Base-by-base conservation (phyloP, 2,888 invertebrate genomes). In the Argyresthia albistria region DNA sequence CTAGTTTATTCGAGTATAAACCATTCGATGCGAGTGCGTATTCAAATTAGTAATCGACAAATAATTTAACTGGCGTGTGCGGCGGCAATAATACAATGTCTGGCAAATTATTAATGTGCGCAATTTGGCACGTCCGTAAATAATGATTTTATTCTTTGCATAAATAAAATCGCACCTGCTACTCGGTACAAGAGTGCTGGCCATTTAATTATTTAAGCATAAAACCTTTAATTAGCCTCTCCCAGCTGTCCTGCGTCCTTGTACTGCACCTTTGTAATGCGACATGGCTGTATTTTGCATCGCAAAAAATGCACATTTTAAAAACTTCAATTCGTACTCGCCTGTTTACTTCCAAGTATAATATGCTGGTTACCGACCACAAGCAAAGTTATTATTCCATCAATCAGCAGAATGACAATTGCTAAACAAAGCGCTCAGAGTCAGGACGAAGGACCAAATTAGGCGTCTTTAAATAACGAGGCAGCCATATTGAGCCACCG, bases 161-260 rank as follows among this genome's bases (percentile, higher is more conserved):
- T 77, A 77, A 74, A 76, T 73, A 76, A 69, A 57, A 57, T 53
- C 58, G 65, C 82, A 84, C 80, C 82, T 82, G 84, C 80, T 60
- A 53, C 63, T 60, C 25, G 25, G 25, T 25, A 25, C 25, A 25
- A 25, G 25, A 66, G 61, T 60, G 59, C 57, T 69, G 69, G 72
- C 61, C 72, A 79, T 71, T 84, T 82, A 87, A 87, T 87, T 86
- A 86, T 87, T 84, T 82, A 76, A 79, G 73, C 77, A 80, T 83
- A 82, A 84, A 84, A 79, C 80, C 77, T 83, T 82, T 87, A 87
- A 86, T 87, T 86, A 84, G 78, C 75, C 64, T 25, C 60, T 53
- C 53, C 69, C 86, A 86, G 76, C 83, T 87, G 86, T 72, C 71
- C 54, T 39, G 54, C 67, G 79, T 69, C 84, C 84, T 84, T 83